These are phyloP conservation scores for Euplexia lucipara DNA, from an alignment of 2,888 invertebrate species.

Conservation along the genomic window DNA sequence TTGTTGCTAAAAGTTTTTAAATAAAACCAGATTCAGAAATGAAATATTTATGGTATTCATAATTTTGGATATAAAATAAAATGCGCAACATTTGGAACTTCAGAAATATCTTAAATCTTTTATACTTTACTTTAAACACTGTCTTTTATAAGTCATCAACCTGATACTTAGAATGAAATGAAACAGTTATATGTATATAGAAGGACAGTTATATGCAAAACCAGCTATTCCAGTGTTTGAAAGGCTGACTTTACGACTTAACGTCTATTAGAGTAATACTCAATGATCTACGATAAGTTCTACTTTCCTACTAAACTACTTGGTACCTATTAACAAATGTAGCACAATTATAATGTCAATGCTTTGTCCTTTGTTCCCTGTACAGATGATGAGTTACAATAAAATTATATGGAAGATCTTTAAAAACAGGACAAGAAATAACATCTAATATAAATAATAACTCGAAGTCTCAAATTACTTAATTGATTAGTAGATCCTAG, in stretches of 20 bases:
- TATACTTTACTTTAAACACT: slow-evolving; percentile 27
- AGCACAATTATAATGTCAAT: slow-evolving; percentile 35
- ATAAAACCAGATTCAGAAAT: slow-evolving; percentile 20
- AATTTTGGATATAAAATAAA: slow-evolving; percentile 22
- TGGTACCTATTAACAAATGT: slow-evolving; percentile 34
- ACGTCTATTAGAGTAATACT: slow-evolving; percentile 35
- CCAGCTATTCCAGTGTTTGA: slow-evolving; percentile 22
- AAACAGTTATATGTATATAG: slow-evolving; percentile 36
- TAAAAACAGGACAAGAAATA: no score
- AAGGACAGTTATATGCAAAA: slow-evolving; percentile 49
- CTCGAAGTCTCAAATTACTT: not conserved
- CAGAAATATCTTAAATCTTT: slow-evolving; percentile 31
- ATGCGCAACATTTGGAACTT: slow-evolving; percentile 28
- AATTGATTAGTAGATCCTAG: slow-evolving; percentile 15
- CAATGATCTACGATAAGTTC: slow-evolving; percentile 29
- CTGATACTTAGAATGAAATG: slow-evolving; percentile 27
- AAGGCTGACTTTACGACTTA: slow-evolving; percentile 26
- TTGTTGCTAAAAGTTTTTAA: not conserved
- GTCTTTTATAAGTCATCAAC: slow-evolving; percentile 42
- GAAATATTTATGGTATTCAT: slow-evolving; percentile 20
- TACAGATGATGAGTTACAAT: no score
- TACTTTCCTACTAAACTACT: slow-evolving; percentile 32
- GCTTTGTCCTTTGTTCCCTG: slow-evolving; percentile 17
- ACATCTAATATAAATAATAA: not conserved
- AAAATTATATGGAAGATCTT: no score